These are phyloP conservation scores for Phainopepla nitens DNA, from an alignment of 2,113 vertebrate genomes.

Conservation along the genomic window DNA sequence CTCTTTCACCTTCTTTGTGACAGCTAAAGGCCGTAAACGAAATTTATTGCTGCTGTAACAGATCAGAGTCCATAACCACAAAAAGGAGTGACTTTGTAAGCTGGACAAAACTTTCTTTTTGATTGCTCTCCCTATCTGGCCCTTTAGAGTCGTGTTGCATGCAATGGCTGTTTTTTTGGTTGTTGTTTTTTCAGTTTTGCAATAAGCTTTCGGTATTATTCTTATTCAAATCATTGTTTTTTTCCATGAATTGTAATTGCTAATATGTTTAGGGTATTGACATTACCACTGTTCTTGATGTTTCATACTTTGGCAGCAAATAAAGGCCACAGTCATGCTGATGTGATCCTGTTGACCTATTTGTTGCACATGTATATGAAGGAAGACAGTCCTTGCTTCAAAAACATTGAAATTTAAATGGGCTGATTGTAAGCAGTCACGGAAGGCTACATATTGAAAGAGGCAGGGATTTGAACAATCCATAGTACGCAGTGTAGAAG, in stretches of 20 bases:
- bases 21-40: background rate
- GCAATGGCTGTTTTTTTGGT: background rate
- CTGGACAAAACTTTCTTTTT: background rate
- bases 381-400: background rate
- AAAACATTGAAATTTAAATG: background rate
- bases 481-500: background rate
- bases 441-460: background rate
- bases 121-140: background rate
- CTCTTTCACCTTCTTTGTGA: slow-evolving; percentile 10
- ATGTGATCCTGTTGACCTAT: background rate
- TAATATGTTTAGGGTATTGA: background rate
- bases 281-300: background rate
- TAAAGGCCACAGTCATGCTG: background rate
- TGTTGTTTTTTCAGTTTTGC: background rate
- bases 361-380: background rate
- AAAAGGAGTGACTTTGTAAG: slow-evolving; percentile 24
- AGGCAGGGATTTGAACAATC: background rate
- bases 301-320: background rate
- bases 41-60: slow-evolving; percentile 33
- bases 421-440: background rate
- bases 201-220: background rate
- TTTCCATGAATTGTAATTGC: background rate
- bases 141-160: background rate
- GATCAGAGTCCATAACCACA: slow-evolving; percentile 8
- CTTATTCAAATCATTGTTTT: background rate